phyloP scores from a whole-genome alignment of 2,113 vertebrate genomes.

The Ictalurus furcatus region DNA sequence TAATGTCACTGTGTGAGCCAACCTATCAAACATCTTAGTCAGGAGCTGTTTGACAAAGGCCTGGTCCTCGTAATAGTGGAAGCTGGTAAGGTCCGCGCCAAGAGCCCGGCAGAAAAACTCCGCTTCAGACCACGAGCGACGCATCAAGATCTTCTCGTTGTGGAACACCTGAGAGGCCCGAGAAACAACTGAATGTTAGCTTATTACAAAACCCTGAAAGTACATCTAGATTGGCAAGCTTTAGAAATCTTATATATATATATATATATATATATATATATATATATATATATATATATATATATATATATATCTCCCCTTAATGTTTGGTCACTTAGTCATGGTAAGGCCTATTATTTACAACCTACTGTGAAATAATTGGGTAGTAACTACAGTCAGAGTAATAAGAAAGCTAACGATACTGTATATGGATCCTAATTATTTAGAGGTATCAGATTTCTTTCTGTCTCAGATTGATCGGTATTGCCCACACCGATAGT shows the following conservation, averaged over 20 bases:
- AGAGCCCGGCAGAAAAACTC: slow-evolving; percentile 89
- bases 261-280: too few species aligned
- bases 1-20: slow-evolving; percentile 56
- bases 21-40: slow-evolving; percentile 86
- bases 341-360: neutral
- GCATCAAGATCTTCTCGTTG: slow-evolving; percentile 88
- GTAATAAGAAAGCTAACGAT: neutral
- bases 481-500: too few species aligned
- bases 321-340: neutral
- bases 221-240: neutral
- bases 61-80: slow-evolving; percentile 87
- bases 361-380: neutral
- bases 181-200: neutral
- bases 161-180: slow-evolving; percentile 84
- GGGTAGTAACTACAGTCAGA: neutral
- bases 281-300: too few species aligned
- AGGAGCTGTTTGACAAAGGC: slow-evolving; percentile 84
- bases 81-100: slow-evolving; percentile 89
- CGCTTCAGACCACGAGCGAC: slow-evolving; percentile 90
- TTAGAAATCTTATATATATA: neutral
- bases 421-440: neutral
- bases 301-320: neutral
- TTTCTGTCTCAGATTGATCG: neutral
- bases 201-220: neutral
- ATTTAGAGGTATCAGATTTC: neutral